Base-by-base conservation (phyloP, 1,140 invertebrate genomes). In the Druon quercuslanigerum region DNA sequence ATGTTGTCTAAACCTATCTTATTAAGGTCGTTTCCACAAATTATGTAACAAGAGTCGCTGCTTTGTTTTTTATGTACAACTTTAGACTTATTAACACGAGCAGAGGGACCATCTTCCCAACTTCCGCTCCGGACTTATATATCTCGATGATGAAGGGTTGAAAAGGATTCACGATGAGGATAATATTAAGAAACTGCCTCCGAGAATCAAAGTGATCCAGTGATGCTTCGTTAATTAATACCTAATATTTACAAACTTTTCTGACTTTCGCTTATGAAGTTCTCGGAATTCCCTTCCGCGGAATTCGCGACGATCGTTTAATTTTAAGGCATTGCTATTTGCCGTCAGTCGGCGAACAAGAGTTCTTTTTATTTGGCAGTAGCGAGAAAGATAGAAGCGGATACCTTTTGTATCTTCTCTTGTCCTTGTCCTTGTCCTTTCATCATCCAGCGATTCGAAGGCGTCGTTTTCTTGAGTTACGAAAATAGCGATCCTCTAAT, bases 21-120 rank as follows among this genome's bases (percentile, higher is more conserved):
- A 79, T 75, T 81, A 81, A 81, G 79, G 76, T 86, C 78, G 83
- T 75, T 54, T 82, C 84, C 87, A 88, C 75, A 86, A 86, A 76
- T 74, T 88, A 84, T 77, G 57, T 87, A 90, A 90, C 86, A 89
- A 90, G 86, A 89, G 83, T 87, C 80, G 77, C 82, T 85, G 75
- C 79, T 83, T 82, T 73, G 75, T 80, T 82, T 82, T 79, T 71
- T 87, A 87, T 88, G 78, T 88, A 87, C 87, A 88, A 76, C 79
- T 71, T 82, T 74, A 76, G 84, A 77, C 78, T 50, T 56, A 82
- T 83, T 71, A 78, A 80, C 77, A 81, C 73, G 79, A 77, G 76
- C 73, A 73, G 52, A 72, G 71, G 75, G 73, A 77, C 20, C 51
- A n/a, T 54, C 78, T 79, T 77, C 76, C 17, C 51, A 52, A 71